Base-by-base conservation (phyloP, 2,113 vertebrate genomes). In the Struthio camelus region DNA sequence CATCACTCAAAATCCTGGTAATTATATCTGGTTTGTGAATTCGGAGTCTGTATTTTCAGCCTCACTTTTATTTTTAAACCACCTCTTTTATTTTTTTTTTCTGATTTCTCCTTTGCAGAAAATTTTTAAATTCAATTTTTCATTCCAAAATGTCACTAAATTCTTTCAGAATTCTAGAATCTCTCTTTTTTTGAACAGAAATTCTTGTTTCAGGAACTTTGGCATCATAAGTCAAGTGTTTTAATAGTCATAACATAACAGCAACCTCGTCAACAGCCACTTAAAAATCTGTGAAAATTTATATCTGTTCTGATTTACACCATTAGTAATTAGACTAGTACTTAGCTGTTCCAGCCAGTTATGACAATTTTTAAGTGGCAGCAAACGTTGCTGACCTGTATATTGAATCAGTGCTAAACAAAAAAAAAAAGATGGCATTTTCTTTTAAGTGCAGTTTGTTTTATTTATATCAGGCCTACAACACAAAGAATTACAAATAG, bases 21-120 rank as follows among this genome's bases (percentile, higher is more conserved):
- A 46, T 91, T 81, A 78, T 72, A 23, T 82, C 56, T 89, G 61
- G 79, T 83, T 58, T 96, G 75, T 93, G 84, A 89, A 75, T 92
- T 89, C 22, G 54, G n/a, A 92, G 7, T 34, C 65, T 91, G 24
- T 59, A 81, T 92, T 89, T 92, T 67, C 69, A 79, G 48, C 11
- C 27, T 71, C 42, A 44, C 48, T 85, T 93, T 85, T 91, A 96
- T 94, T 89, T 97, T 94, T 92, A 95, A 91, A 87, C 18, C 16
- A 24, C 20, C 9, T 69, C 7, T 85, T 83, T 40, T 75, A 19
- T 36, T 14, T 30, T 73, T 54, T 79, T 82, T 75, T 85, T 61
- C 69, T 28, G 1, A 56, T 69, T 70, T 61, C 9, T 58, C 5
- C 69, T 76, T 65, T 53, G 15, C 23, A 94, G 32, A 77, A 36